A percentile compares a stretch with the other conserved stretches of the same genome.
Conservation (phyloP, 2,113 vertebrate genomes). For the Sapajus apella region DNA sequence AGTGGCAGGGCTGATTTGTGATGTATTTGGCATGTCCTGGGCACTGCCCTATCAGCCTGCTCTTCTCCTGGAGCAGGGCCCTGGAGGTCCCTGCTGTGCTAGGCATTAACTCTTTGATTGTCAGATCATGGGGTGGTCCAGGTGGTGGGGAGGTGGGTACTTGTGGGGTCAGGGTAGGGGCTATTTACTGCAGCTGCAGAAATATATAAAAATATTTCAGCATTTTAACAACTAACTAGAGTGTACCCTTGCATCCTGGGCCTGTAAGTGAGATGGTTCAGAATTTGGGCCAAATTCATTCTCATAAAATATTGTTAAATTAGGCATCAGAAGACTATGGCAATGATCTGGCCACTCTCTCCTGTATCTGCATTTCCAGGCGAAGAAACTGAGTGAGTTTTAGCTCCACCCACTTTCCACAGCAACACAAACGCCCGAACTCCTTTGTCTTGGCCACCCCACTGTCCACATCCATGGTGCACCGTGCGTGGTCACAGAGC, state of each 20-base stretch:
- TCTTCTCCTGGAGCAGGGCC: background rate
- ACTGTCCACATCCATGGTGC: rapidly evolving
- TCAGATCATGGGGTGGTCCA: background rate
- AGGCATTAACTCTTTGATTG: background rate
- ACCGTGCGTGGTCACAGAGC: background rate
- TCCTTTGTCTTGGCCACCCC: background rate
- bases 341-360: background rate
- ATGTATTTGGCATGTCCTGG: background rate
- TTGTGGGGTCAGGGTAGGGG: background rate
- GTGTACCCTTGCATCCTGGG: background rate
- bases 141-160: background rate
- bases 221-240: background rate
- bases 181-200: background rate
- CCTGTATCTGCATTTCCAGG: background rate
- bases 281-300: background rate
- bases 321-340: background rate
- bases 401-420: too few species aligned
- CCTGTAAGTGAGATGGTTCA: background rate
- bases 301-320: background rate
- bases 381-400: background rate
- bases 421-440: background rate
- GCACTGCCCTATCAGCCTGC: background rate
- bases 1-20: background rate
- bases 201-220: background rate
- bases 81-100: background rate